phyloP scores from a whole-genome alignment of 2,113 vertebrate genomes.

The Boulengerochromis microlepis region DNA sequence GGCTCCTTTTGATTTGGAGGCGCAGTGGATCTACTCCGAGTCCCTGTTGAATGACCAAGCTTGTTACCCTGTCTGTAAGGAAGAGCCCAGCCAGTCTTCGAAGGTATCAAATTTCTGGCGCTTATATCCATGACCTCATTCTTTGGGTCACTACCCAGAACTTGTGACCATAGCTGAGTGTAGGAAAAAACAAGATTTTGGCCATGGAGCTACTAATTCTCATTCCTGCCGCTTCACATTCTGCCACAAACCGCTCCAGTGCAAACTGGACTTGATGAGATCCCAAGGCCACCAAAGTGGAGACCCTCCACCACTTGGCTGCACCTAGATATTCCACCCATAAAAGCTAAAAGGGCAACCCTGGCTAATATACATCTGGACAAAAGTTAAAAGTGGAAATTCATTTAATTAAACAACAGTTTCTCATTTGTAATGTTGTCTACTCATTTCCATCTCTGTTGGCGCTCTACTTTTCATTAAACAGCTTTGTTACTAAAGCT shows the following conservation, averaged over 20 bases:
- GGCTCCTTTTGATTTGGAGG: background rate
- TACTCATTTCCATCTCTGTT: background rate
- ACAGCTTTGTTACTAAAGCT: background rate
- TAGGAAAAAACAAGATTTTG: background rate
- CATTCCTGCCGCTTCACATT: fast-evolving
- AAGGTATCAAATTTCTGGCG: background rate
- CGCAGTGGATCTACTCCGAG: background rate
- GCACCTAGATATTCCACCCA: background rate
- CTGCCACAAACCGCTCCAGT: background rate
- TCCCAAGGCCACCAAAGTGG: background rate
- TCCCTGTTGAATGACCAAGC: background rate
- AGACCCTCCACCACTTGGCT: background rate
- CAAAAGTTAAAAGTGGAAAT: background rate
- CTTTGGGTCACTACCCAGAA: background rate
- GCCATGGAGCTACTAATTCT: background rate
- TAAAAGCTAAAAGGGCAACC: background rate
- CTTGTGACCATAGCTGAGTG: background rate
- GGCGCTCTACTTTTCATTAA: background rate
- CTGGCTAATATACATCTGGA: background rate
- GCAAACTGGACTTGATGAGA: background rate
- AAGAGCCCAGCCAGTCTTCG: fast-evolving
- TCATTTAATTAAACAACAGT: background rate
- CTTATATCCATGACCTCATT: background rate
- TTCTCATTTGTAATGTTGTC: background rate
- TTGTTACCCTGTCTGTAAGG: fast-evolving